Conservation (phyloP, 2,113 vertebrate genomes). For the Riparia riparia region DNA sequence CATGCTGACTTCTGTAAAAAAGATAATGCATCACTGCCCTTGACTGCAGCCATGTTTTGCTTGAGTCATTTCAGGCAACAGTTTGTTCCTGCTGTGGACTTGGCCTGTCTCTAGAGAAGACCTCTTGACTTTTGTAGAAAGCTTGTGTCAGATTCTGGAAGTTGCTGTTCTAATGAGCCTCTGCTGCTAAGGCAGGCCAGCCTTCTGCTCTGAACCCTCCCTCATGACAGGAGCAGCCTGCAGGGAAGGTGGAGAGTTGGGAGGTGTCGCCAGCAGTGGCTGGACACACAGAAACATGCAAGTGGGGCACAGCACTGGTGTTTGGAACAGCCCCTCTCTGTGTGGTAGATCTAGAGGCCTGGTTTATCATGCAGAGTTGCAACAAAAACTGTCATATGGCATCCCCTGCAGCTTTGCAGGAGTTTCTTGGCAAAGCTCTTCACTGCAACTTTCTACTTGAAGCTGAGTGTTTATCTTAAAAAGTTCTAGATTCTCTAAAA, state of each 20-base stretch:
- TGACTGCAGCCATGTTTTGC: background rate
- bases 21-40: background rate
- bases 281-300: background rate
- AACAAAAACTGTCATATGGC: background rate
- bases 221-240: background rate
- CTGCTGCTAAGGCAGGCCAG: rapidly evolving
- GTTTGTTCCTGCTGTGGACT: background rate
- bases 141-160: background rate
- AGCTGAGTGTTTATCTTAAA: background rate
- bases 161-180: background rate
- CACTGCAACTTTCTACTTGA: background rate
- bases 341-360: background rate
- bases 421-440: background rate
- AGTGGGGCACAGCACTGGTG: background rate
- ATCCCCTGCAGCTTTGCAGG: background rate
- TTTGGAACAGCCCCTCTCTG: background rate
- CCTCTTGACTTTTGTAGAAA: background rate
- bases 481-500: background rate
- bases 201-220: background rate
- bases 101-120: background rate
- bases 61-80: background rate
- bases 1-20: background rate
- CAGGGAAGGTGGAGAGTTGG: background rate
- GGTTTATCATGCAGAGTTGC: background rate
- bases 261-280: background rate